phyloP scores from a whole-genome alignment of 1,140 invertebrate genomes.

The Linepithema humile region DNA sequence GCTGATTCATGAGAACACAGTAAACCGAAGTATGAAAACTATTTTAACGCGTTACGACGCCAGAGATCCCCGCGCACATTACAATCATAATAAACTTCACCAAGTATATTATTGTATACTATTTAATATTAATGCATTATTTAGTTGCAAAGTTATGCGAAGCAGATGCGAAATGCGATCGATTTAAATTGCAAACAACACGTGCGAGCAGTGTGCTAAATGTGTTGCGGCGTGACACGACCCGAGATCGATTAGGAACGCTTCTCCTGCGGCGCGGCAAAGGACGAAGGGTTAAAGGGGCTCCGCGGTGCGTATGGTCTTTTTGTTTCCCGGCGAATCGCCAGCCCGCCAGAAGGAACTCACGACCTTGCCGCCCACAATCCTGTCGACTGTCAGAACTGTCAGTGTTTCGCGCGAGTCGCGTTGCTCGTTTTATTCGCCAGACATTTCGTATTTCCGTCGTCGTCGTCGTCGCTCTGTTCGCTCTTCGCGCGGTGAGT shows the following conservation, averaged over 20 bases:
- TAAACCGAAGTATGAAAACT: background rate
- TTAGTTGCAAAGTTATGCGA: background rate
- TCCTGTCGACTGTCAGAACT: slow-evolving; percentile 70
- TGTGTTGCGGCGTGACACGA: slow-evolving; percentile 54
- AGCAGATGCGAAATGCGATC: background rate
- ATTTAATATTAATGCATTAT: background rate
- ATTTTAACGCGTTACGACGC: background rate
- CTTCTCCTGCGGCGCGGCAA: slow-evolving; percentile 65
- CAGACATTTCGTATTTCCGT: slow-evolving; percentile 20
- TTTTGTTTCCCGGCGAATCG: slow-evolving; percentile 64
- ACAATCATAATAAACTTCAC: background rate
- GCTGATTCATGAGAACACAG: background rate
- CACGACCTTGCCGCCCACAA: slow-evolving; percentile 69
- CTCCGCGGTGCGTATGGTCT: background rate
- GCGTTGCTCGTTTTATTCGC: slow-evolving; percentile 52
- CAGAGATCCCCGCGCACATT: background rate
- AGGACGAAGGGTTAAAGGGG: slow-evolving; percentile 51
- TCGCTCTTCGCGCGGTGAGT: background rate
- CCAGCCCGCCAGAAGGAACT: slow-evolving; percentile 59
- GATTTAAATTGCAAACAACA: background rate
- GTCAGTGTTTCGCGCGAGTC: slow-evolving; percentile 65
- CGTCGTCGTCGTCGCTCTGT: background rate
- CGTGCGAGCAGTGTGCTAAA: slow-evolving; percentile 7
- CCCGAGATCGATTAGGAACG: slow-evolving; percentile 71
- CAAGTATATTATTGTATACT: background rate